These are phyloP conservation scores for Eristalis intricaria DNA, from an alignment of 2,888 invertebrate genomes.

Conservation along the genomic window DNA sequence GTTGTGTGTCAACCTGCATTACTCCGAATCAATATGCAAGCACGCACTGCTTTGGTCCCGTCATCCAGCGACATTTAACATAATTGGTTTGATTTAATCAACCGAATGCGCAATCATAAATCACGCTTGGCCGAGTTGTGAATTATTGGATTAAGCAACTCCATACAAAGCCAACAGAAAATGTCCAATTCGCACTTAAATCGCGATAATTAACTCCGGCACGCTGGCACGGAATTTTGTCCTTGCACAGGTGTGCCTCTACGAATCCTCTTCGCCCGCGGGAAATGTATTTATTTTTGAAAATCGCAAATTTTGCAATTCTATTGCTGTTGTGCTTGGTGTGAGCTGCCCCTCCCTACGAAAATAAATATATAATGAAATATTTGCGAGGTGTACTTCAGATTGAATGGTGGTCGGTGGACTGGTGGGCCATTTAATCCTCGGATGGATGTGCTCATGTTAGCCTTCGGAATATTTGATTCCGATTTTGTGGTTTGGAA, in stretches of 20 bases:
- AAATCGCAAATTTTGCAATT: slow-evolving; percentile 9
- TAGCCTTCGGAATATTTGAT: slow-evolving; percentile 21
- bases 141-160: neutral
- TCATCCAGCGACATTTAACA: neutral
- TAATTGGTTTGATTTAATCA: neutral
- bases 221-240: neutral
- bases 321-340: neutral
- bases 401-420: neutral
- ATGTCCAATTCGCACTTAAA: neutral
- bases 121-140: neutral
- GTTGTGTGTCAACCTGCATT: neutral
- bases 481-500: slow-evolving; percentile 7
- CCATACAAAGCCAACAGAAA: neutral
- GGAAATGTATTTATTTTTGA: slow-evolving; percentile 2
- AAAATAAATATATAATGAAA: slow-evolving; percentile 13
- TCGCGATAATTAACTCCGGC: neutral
- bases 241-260: neutral
- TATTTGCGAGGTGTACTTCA: slow-evolving; percentile 5
- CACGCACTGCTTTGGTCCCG: neutral
- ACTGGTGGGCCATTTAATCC: neutral
- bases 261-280: neutral
- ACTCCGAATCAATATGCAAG: neutral
- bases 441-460: neutral
- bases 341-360: neutral
- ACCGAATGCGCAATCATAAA: neutral